Conservation (phyloP, 2,888 invertebrate species). For the Lomographa bimaculata region DNA sequence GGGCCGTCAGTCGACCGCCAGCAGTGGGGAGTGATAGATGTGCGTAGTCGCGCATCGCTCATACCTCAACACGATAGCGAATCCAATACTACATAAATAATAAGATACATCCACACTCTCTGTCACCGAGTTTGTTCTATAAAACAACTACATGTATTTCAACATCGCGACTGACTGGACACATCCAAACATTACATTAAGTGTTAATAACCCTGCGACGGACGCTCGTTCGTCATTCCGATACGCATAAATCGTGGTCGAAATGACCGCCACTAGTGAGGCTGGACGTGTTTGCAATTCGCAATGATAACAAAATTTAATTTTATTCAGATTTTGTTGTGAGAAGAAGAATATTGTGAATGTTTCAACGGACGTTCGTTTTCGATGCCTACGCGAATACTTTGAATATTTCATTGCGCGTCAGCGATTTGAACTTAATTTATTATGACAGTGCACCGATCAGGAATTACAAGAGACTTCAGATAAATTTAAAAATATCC, state of each 20-base stretch:
- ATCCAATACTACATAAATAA: constrained; percentile 62
- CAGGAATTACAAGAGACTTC: constrained; percentile 6
- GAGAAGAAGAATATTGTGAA: constrained; percentile 22
- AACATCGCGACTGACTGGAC: constrained; percentile 40
- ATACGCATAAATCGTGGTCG: constrained; percentile 36
- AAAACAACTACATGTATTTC: constrained; percentile 18
- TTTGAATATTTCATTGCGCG: constrained; percentile 23
- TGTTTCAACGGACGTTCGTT: constrained; percentile 15
- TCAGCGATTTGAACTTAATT: constrained; percentile 19
- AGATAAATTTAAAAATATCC: constrained; percentile 14
- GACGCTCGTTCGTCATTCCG: constrained; percentile 37
- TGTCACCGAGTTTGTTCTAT: constrained; percentile 41
- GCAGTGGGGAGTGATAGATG: constrained; percentile 79
- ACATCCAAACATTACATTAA: constrained; percentile 47
- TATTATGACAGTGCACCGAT: constrained; percentile 16
- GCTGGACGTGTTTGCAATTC: constrained; percentile 17
- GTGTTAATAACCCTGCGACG: constrained; percentile 40
- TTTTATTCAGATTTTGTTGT: constrained; percentile 18
- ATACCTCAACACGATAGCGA: constrained; percentile 72
- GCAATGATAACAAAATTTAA: constrained; percentile 24
- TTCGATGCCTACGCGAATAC: constrained; percentile 17
- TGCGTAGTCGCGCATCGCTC: constrained; percentile 62
- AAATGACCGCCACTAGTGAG: constrained; percentile 31
- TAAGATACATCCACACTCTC: constrained; percentile 21
- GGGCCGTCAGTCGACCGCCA: constrained; percentile 59